A percentile compares a stretch with the other conserved stretches of the same genome.
Evolutionary conservation across 2,888 invertebrate genomes (phyloP).

Genomic region (Caradrina clavipalpis): DNA sequence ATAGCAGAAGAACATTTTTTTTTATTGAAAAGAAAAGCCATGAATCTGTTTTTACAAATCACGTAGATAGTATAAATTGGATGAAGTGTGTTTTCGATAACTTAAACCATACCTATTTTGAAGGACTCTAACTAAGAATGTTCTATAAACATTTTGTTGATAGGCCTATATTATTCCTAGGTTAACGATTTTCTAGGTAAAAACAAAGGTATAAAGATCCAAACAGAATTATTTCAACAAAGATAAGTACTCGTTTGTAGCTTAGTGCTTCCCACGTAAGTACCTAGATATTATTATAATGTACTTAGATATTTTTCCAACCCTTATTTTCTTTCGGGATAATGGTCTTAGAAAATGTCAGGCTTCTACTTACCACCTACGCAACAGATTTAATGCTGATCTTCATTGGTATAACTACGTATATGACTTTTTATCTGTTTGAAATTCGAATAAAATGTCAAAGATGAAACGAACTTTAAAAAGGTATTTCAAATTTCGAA

Average conservation of each 20-base stretch:
- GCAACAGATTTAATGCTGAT: neutral
- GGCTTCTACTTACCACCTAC: slow-evolving; percentile 9
- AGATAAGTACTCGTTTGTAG: slow-evolving; percentile 13
- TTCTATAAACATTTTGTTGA: no score
- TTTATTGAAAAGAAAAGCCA: no score
- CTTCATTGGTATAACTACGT: neutral
- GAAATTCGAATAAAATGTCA: slow-evolving; percentile 1
- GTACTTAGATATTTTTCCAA: slow-evolving; percentile 5
- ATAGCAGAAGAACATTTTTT: no score
- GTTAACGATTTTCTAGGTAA: slow-evolving; percentile 12
- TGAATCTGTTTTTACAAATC: no score
- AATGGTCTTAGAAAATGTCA: slow-evolving; percentile 2
- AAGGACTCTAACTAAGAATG: no score
- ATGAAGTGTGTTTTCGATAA: no score
- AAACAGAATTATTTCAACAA: slow-evolving; percentile 27
- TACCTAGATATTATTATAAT: neutral
- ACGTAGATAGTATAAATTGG: no score
- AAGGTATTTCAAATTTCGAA: slow-evolving; percentile 2
- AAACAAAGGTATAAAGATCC: slow-evolving; percentile 48
- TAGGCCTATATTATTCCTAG: slow-evolving; percentile 8
- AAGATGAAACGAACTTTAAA: neutral
- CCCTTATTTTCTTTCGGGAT: slow-evolving; percentile 10
- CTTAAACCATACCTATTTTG: no score
- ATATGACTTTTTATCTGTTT: neutral
- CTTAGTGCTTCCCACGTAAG: neutral